Percentiles rank a stretch among this genome's conserved stretches.
Conservation (phyloP, 1,140 invertebrate genomes). For the Drosophila ohnishii region DNA sequence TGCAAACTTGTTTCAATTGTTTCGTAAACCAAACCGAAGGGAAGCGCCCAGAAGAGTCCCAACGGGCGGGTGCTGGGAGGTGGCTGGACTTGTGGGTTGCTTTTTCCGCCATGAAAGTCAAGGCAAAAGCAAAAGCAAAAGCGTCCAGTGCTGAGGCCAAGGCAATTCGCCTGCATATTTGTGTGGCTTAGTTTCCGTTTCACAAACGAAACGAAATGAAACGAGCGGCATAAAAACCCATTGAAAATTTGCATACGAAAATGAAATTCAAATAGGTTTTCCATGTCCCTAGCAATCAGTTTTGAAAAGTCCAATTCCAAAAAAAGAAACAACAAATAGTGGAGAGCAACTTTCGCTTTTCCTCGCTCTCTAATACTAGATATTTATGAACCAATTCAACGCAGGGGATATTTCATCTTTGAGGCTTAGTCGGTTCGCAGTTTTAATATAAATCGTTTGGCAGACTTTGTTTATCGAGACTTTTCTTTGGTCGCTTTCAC, state of each 20-base stretch:
- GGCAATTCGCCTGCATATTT: constrained; percentile 71
- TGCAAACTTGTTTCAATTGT: constrained; percentile 81
- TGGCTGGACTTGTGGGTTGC: constrained; percentile 4
- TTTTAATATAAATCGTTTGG: constrained; percentile 42
- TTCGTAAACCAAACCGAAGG: constrained; percentile 58
- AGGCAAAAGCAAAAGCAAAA: constrained; percentile 56
- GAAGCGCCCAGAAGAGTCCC: constrained; percentile 23
- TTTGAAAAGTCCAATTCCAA: constrained; percentile 16
- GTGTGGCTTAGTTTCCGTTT: constrained; percentile 77
- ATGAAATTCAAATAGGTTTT: constrained; percentile 77
- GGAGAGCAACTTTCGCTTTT: constrained; percentile 43
- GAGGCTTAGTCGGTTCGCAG: constrained; percentile 4
- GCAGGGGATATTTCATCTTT: constrained; percentile 33
- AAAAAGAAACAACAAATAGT: constrained; percentile 23
- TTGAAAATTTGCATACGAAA: constrained; percentile 79
- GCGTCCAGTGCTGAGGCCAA: constrained; percentile 45
- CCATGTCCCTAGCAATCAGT: constrained; percentile 51
- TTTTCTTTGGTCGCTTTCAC: constrained; percentile 17
- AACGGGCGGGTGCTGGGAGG: not conserved
- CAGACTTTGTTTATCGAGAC: constrained; percentile 33
- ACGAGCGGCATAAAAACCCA: constrained; percentile 74
- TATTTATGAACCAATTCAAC: constrained; percentile 37
- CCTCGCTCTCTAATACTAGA: constrained; percentile 11
- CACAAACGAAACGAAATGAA: constrained; percentile 59
- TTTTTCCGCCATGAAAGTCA: constrained; percentile 63